Base-by-base conservation (phyloP, 1,140 invertebrate genomes). In the Patella vulgata region DNA sequence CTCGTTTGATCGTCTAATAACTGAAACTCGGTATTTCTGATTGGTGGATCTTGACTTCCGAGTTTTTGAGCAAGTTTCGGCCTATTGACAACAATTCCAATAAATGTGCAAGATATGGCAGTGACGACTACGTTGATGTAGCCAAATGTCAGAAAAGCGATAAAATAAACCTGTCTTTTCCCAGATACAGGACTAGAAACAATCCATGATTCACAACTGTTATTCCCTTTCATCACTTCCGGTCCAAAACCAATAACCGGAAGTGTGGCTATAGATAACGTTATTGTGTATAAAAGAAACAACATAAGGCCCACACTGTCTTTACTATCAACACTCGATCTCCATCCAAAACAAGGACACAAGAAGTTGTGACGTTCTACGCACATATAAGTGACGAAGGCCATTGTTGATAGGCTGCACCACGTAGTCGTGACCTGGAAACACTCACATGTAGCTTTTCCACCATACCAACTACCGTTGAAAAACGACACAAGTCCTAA, bases 191-290 rank as follows among this genome's bases (percentile, higher is more conserved):
- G 73, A 0, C 44, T 67, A 12, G 68, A 50, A 2, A 70, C 40
- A 4, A 77, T 64, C 75, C 75, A 77, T 9, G 71, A 63, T 31
- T 63, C 28, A 56, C 75, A 77, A 5, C 62, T 48, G 9, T 33
- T 51, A 3, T 70, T 70, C 17, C 21, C 47, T 12, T 60, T 46
- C 54, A 66, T 59, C 5, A 61, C 52, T 11, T 51, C 44, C n/a
- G 75, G 75, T 4, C 73, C 75, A 9, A 74, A 62, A n/a, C 73
- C 75, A 1, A 62, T 60, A 27, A 77, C 66, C 8, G 75, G 75
- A 31, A 77, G 56, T 27, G 63, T 58, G 19, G 69, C 55, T n/a
- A 75, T 60, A 23, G 51, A 21, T 27, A 77, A 39, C 3, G 73
- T 65, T n/a, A 69, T 47, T 14, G 53, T 33, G 54, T 63, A 65